Conservation (phyloP, 2,888 invertebrate species). For the Caenorhabditis sp. region DNA sequence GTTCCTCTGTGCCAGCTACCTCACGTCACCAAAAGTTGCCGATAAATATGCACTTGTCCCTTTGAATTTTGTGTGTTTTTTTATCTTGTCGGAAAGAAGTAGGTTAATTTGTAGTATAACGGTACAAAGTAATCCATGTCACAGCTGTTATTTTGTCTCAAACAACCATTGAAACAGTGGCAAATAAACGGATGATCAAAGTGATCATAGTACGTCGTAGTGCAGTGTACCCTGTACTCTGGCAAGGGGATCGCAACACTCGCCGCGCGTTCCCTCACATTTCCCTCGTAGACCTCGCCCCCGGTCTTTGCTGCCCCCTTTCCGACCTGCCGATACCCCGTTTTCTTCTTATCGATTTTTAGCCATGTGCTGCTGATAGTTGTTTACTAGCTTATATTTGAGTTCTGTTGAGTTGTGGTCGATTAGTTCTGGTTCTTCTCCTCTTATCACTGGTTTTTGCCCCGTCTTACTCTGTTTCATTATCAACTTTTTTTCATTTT, state of each 20-base stretch:
- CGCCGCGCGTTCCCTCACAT: slow-evolving; percentile 20
- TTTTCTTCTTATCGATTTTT: slow-evolving; percentile 20
- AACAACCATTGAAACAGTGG: slow-evolving; percentile 26
- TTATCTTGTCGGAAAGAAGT: too few species aligned
- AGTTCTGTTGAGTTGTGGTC: slow-evolving; percentile 46
- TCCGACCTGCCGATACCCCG: background rate
- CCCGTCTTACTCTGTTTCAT: slow-evolving; percentile 16
- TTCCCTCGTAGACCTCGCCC: background rate
- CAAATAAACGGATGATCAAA: background rate
- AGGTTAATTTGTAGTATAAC: too few species aligned
- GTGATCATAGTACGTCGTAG: slow-evolving; percentile 40
- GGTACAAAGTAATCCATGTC: too few species aligned
- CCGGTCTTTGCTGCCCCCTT: slow-evolving; percentile 16
- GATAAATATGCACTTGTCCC: too few species aligned
- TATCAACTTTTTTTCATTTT: slow-evolving; percentile 25
- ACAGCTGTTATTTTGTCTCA: too few species aligned
- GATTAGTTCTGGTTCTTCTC: slow-evolving; percentile 69
- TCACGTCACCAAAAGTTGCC: slow-evolving; percentile 22
- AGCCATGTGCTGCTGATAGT: slow-evolving; percentile 38
- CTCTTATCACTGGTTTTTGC: slow-evolving; percentile 42
- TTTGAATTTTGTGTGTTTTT: slow-evolving; percentile 31
- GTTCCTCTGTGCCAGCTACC: slow-evolving; percentile 27
- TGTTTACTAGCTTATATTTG: slow-evolving; percentile 26
- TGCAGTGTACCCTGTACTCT: slow-evolving; percentile 61
- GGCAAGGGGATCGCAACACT: slow-evolving; percentile 2